Conservation (phyloP, 2,888 invertebrate species). For the Trichopria drosophilae region DNA sequence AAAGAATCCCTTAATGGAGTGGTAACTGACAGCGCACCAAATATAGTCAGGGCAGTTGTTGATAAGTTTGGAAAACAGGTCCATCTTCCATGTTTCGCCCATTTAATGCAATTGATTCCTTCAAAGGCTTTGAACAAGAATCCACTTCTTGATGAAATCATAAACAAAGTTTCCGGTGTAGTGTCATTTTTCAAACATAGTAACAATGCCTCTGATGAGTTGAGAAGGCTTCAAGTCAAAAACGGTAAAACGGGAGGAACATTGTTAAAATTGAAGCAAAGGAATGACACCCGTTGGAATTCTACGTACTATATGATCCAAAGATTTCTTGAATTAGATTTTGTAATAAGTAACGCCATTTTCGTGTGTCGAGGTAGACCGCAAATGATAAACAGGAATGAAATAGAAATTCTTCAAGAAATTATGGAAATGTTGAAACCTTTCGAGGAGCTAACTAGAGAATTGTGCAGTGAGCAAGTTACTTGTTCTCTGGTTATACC, state of each 20-base stretch:
- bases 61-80: conserved; percentile 11
- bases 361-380: conserved; percentile 7
- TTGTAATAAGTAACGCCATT: conserved; percentile 8
- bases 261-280: conserved; percentile 11
- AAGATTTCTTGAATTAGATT: conserved; percentile 14
- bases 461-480: conserved; percentile 3
- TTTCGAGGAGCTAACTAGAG: conserved; percentile 5
- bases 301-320: conserved; percentile 25
- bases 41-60: conserved; percentile 15
- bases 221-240: conserved; percentile 6
- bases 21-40: conserved; percentile 29
- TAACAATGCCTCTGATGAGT: conserved; percentile 21
- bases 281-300: conserved; percentile 27
- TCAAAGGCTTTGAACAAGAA: conserved; percentile 12
- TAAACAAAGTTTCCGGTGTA: conserved; percentile 18
- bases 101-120: conserved; percentile 22
- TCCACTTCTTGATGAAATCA: conserved; percentile 5
- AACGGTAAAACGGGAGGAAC: conserved; percentile 11
- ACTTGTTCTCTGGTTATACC: conserved; percentile 6
- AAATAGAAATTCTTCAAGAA: conserved; percentile 9
- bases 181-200: conserved; percentile 27
- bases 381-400: conserved; percentile 1
- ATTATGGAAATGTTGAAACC: conserved; percentile 11
- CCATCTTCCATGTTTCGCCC: conserved; percentile 30
- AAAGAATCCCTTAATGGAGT: conserved; percentile 16